Base-by-base conservation (phyloP, 2,888 invertebrate species). In the Subacronicta megacephala region DNA sequence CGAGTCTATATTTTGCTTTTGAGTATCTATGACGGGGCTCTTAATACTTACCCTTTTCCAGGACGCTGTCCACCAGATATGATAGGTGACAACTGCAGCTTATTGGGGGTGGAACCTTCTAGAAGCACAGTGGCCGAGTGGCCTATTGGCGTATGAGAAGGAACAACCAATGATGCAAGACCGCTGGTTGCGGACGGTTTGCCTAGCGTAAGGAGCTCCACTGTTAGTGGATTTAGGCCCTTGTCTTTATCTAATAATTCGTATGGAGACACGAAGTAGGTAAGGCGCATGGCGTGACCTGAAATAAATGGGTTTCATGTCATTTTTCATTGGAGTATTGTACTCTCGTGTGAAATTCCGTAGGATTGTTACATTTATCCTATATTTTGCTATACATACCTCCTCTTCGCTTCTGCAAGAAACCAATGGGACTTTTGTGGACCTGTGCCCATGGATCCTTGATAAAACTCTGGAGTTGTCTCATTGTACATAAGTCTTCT, bases 261-360 rank as follows among this genome's bases (percentile, higher is more conserved):
- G 83, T 98, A 99, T 0, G 99, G 98, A 0, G 98, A 97, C 4
- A 99, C 97, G 87, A 99, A 99, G 88, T 98, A 99, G 0, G 98
- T 98, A 23, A 99, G 92, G 80, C 97, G 97, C 97, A 99, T 97
- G 0, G 99, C 97, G 84, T 98, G 98, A 57, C 98, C 97, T 97
- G 88, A 31, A 80, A 80, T 7, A n/a, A 44, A 33, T 17, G 41
- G n/a, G 2, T 7, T 41, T 17, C 20, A 18, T 29, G 12, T 61
- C 13, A 50, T 5, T 60, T 23, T 5, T 17, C 5, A 36, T 16
- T 31, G 1, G 16, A 20, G 0, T 12, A 2, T 33, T 38, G 12
- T n/a, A 38, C 12, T 18, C 10, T n/a, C n/a, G n/a, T n/a, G n/a
- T n/a, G n/a, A n/a, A n/a, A n/a, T n/a, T n/a, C n/a, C n/a, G n/a